Base-by-base conservation (phyloP, 35 echinoderm and acorn worm genomes). In the Amphiura filiformis region DNA sequence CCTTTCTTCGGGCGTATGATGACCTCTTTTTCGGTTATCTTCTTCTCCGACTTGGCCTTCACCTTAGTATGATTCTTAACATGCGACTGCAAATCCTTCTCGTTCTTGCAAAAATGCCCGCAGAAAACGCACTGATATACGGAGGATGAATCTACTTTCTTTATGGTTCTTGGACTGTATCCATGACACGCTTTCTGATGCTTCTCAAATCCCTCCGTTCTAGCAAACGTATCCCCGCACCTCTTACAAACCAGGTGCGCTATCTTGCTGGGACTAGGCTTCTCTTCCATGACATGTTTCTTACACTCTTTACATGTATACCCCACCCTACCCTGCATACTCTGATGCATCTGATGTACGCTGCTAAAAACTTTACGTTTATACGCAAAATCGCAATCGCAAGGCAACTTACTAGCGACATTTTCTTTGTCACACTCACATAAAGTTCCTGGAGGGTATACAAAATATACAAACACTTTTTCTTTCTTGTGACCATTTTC, bases 401-500 rank as follows among this genome's bases (percentile, higher is more conserved):
- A 70, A 18, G 28, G 61, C 61, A 30, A 3, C 26, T 70, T 70
- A 4, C 28, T 30, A 3, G 61, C 15, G 3, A 18, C 28, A 70
- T 70, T 70, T n/a, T 70, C 61, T 70, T 70, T 70, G 61, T 70
- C 26, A n/a, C 61, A 70, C 1, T 70, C 61, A n/a, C 61, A 70
- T 26, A 70, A 30, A 70, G 11, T 26, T 70, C 61, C 61, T 30
- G 61, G 61, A 70, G 61, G 61, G 26, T 70, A 70, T 3, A n/a
- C 61, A 2, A 70, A n/a, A 30, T 70, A 70, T 20, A 70, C 61
- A 70, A 70, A 70, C 61, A 70, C 61, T n/a, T 20, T 52, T 11
- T 52, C 44, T 52, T 52, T 52, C 7, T 52, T 20, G 20, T 52
- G 44, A 11, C 44, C 44, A 52, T 52, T 11, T 52, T 20, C 7